Evolutionary conservation across 2,888 invertebrate genomes (phyloP).

Genomic region (Stenotaenia linearis): DNA sequence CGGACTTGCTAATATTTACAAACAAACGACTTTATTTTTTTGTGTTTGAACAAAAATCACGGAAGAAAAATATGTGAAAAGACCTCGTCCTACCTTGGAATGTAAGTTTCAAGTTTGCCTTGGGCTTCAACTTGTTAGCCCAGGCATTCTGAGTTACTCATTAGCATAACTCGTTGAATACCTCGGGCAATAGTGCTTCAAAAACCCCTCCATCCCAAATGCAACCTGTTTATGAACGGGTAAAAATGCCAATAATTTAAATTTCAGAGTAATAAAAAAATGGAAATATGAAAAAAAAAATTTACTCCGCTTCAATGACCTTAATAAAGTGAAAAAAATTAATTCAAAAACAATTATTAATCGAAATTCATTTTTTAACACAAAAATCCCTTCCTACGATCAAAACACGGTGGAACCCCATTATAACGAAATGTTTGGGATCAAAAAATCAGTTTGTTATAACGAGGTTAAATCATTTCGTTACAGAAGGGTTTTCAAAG

Average conservation of each 20-base stretch:
- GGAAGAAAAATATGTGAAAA: slow-evolving; percentile 13
- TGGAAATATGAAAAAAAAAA: neutral
- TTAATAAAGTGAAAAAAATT: neutral
- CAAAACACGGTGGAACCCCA: neutral
- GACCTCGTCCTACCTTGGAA: slow-evolving; percentile 26
- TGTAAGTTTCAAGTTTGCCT: neutral
- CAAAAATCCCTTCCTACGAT: neutral
- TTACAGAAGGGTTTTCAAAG: too few species aligned
- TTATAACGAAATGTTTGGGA: neutral
- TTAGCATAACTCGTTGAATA: slow-evolving; percentile 17
- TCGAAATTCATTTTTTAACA: neutral
- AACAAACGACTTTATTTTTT: neutral
- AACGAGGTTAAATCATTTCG: too few species aligned
- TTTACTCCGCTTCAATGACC: neutral
- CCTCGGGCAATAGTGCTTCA: neutral
- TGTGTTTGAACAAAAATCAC: neutral
- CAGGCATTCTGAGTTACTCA: neutral
- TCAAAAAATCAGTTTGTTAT: too few species aligned
- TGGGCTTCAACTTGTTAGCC: neutral
- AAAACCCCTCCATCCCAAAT: neutral
- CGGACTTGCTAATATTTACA: neutral
- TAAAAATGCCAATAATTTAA: neutral
- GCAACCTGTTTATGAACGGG: neutral
- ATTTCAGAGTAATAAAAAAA: neutral
- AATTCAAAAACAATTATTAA: neutral